Conservation (phyloP, 2,113 vertebrate genomes). For the Toxotes chatareus region DNA sequence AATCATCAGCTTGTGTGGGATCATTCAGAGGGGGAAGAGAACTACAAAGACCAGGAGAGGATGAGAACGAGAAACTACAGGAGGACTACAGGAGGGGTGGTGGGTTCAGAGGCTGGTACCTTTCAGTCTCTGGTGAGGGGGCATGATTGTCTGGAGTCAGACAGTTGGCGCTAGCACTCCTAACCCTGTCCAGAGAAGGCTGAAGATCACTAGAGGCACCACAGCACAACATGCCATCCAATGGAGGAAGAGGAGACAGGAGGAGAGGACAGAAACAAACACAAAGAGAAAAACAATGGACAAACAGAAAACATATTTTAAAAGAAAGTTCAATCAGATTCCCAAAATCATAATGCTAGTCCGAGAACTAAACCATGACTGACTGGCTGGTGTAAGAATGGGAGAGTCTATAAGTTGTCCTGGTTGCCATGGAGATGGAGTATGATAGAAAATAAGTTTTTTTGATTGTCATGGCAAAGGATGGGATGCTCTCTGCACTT, state of each 20-base stretch:
- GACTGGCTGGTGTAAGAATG: slow-evolving; percentile 36
- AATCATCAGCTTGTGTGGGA: slow-evolving; percentile 6
- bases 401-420: slow-evolving; percentile 8
- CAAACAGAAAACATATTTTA: slow-evolving; percentile 87
- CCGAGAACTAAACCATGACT: slow-evolving; percentile 48
- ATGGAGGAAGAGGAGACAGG: slow-evolving; percentile 73
- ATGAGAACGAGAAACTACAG: slow-evolving; percentile 25
- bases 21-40: slow-evolving; percentile 38
- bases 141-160: slow-evolving; percentile 98
- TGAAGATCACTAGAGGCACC: slow-evolving; percentile 95
- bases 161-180: slow-evolving; percentile 99
- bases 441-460: slow-evolving; percentile 6
- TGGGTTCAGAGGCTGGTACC: slow-evolving; percentile 93
- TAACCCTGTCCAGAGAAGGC: slow-evolving; percentile 98
- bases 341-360: slow-evolving; percentile 45
- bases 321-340: slow-evolving; percentile 80
- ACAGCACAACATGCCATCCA: slow-evolving; percentile 90
- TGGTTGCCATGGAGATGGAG: slow-evolving; percentile 43
- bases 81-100: slow-evolving; percentile 54
- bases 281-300: slow-evolving; percentile 84
- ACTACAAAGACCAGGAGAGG: slow-evolving; percentile 40
- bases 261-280: slow-evolving; percentile 79
- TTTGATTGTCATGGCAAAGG: slow-evolving; percentile 1
- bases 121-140: slow-evolving; percentile 98
- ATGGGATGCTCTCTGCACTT: slow-evolving; percentile 16